A percentile compares a stretch with the other conserved stretches of the same genome.
phyloP scores from a whole-genome alignment of 2,113 vertebrate genomes.

The Trogon surrucura region DNA sequence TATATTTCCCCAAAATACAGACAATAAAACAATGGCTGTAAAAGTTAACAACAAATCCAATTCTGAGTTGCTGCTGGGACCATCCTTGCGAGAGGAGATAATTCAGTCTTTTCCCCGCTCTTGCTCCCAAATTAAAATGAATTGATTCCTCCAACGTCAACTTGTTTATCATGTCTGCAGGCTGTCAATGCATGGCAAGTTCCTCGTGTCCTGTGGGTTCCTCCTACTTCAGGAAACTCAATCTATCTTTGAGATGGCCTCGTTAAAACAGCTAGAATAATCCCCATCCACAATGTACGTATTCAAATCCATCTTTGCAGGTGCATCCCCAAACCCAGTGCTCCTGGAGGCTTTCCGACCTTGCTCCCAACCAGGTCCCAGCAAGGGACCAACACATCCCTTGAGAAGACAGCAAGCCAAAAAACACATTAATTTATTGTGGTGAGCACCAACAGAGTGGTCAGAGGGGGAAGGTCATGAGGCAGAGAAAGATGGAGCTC shows the following conservation, averaged over 20 bases:
- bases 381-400: not conserved
- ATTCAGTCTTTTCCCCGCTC: conserved; percentile 1
- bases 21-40: not conserved
- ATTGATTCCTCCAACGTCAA: not conserved
- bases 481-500: not conserved
- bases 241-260: not conserved
- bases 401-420: not conserved
- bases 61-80: not conserved
- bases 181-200: not conserved
- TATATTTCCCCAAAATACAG: not conserved
- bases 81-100: not conserved
- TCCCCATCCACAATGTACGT: not conserved
- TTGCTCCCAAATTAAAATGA: conserved; percentile 21
- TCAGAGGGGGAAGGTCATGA: not conserved
- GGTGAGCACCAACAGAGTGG: too few relatives aligned
- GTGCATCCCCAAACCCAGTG: not conserved
- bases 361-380: not conserved
- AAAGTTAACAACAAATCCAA: conserved; percentile 3
- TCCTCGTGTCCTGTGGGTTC: not conserved
- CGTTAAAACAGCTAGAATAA: not conserved
- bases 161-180: not conserved
- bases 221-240: not conserved
- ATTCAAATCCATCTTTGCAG: not conserved
- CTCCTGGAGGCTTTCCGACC: not conserved
- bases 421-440: not conserved